Base-by-base conservation (phyloP, 2,888 invertebrate species). In the Agriotes lineatus region DNA sequence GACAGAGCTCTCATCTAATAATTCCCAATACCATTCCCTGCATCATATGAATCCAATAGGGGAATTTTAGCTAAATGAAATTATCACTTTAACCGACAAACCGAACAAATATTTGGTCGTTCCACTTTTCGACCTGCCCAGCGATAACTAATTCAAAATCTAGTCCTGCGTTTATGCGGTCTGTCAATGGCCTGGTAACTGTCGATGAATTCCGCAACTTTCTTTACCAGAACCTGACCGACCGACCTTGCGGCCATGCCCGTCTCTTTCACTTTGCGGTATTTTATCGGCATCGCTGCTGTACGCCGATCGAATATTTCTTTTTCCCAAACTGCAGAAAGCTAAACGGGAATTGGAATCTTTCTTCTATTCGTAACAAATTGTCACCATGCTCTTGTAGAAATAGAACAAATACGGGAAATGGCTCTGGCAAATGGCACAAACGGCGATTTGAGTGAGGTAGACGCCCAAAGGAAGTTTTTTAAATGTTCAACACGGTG, bases 241-340 rank as follows among this genome's bases (percentile, higher is more conserved):
- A 62, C 62, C n/a, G n/a, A n/a, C n/a, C 52, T 52, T 52, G 42
- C 16, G 19, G 33, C 18, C 52, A n/a, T 52, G 62, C 37, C 39
- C 35, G 39, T 56, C 56, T 56, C 62, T 62, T 52, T 62, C 62
- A 60, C 62, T 54, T 61, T 60, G 22, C 48, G 48, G 44, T 45
- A 59, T 45, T 59, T 59, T 25, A 59, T 45, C 19, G 48, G 33
- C 33, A 45, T 59, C 48, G 25, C 25, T 25, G 9, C 45, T 3
- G 2, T 5, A 10, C n/a, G 14, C 12, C 12, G 16, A 18, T 12
- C 16, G 1, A 9, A 14, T 42, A 14, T 44, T 44, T 45, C n/a
- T n/a, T 3, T 39, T 39, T 39, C 14, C 5, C 5, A 39, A 39
- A 39, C 14, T 6, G 5, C 5, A 39, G 39, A 39, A 39, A 39